phyloP scores from a whole-genome alignment of 2,797 vertebrate genomes.

The Eulemur coronatus region DNA sequence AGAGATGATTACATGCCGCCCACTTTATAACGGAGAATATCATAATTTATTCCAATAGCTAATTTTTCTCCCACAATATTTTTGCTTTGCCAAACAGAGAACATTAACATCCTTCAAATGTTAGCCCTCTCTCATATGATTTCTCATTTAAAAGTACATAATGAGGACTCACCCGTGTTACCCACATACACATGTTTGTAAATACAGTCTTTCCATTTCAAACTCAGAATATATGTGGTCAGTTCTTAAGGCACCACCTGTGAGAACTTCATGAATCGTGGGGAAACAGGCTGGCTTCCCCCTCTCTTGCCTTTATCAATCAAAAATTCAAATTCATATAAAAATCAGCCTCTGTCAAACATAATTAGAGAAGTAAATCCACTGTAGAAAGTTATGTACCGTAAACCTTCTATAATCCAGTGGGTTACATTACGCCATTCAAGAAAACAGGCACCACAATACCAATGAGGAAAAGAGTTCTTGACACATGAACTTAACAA shows the following conservation, averaged over 20 bases:
- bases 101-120: slow-evolving; percentile 54
- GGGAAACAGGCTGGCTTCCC: neutral
- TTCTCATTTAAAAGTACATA: slow-evolving; percentile 34
- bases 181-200: neutral
- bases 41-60: slow-evolving; percentile 19
- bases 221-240: neutral
- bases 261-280: neutral
- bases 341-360: slow-evolving; percentile 9
- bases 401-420: neutral
- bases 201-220: slow-evolving; percentile 36
- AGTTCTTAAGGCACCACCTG: neutral
- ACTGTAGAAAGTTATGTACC: neutral
- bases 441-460: neutral
- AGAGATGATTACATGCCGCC: slow-evolving; percentile 6
- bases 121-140: slow-evolving; percentile 49
- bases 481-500: neutral
- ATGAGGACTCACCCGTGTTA: neutral
- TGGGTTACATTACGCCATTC: neutral
- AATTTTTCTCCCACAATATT: slow-evolving; percentile 20
- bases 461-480: neutral
- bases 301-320: neutral
- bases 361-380: neutral
- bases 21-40: slow-evolving; percentile 43
- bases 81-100: slow-evolving; percentile 54
- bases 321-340: slow-evolving; percentile 7